Percentiles rank a stretch among this genome's conserved stretches.
Conservation (phyloP, 1,140 invertebrate genomes). For the Neodiprion pinetum region DNA sequence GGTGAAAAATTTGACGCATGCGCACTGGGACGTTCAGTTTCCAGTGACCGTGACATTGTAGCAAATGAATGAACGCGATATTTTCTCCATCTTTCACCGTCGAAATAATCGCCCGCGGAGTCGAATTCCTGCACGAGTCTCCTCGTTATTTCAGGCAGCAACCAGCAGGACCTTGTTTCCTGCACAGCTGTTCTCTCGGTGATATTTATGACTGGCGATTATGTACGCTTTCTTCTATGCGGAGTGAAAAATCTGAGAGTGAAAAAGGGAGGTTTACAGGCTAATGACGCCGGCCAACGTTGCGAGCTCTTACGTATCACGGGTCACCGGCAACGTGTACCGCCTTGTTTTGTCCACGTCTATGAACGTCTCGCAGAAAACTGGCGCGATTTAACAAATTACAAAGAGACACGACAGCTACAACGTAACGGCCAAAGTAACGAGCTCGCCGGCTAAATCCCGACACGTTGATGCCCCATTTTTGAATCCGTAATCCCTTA, state of each 20-base stretch:
- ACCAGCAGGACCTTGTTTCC: neutral
- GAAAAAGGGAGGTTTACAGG: neutral
- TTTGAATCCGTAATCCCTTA: too few species aligned
- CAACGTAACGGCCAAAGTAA: neutral
- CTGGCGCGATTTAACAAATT: neutral
- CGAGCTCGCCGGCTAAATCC: neutral
- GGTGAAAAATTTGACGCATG: too few species aligned
- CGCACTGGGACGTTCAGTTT: too few species aligned
- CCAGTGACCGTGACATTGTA: too few species aligned
- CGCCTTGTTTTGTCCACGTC: neutral
- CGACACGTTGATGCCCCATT: too few species aligned
- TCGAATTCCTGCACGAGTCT: too few species aligned
- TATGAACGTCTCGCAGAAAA: neutral
- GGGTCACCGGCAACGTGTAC: neutral
- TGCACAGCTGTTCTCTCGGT: neutral
- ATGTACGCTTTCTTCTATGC: neutral
- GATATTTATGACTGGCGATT: neutral
- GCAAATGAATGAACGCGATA: too few species aligned
- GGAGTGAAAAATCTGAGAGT: neutral
- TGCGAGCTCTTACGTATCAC: too few species aligned
- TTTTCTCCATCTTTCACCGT: too few species aligned
- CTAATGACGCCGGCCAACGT: neutral
- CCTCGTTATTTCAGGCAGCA: too few species aligned
- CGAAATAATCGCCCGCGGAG: too few species aligned
- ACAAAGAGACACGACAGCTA: neutral